Conservation (phyloP, 2,797 vertebrate species). For the Neopelma chrysocephalum region DNA sequence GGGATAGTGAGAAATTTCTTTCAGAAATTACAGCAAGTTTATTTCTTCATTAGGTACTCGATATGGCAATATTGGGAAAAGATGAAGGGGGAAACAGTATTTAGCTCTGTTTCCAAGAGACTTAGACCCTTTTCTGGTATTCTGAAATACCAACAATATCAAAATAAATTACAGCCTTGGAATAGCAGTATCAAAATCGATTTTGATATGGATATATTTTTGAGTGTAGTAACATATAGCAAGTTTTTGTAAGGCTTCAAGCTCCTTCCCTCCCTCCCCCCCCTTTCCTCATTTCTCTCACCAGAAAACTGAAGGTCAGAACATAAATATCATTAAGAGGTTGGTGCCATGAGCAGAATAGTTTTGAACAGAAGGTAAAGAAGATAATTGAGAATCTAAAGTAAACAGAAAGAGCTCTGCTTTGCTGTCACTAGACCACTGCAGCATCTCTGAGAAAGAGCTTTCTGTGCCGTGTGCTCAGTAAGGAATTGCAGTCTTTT, state of each 20-base stretch:
- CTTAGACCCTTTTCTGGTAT: background rate
- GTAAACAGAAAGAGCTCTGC: background rate
- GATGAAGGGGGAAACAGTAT: background rate
- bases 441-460: background rate
- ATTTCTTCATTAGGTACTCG: background rate
- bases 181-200: background rate
- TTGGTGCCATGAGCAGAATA: background rate
- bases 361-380: background rate
- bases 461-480: background rate
- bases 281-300: background rate
- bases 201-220: background rate
- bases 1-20: background rate
- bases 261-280: accelerated
- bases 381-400: background rate
- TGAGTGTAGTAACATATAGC: background rate
- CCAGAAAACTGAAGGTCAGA: background rate
- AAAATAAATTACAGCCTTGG: background rate
- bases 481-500: background rate
- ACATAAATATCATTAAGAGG: background rate
- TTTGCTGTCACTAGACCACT: background rate
- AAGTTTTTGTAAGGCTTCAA: background rate
- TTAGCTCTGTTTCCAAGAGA: background rate
- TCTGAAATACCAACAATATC: background rate
- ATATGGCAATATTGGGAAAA: background rate
- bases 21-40: background rate